Evolutionary conservation across 2,797 vertebrate species (phyloP), one percentile per base, ranked within the genome.

Genomic region (Remorina albescens): DNA sequence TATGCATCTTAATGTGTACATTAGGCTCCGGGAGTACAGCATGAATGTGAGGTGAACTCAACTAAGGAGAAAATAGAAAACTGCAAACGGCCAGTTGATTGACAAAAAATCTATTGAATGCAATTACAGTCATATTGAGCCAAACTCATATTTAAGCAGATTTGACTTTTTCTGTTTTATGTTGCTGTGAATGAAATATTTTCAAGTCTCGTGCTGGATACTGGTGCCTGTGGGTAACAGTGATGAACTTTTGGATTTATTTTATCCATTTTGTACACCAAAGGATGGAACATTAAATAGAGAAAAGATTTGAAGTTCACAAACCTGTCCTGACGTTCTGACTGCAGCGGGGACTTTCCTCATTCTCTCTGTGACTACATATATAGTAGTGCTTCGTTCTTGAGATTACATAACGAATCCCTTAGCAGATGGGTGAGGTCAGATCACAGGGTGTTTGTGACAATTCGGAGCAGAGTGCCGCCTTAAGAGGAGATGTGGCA

Each of bases 401-500:
- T 68, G 50, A 47, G 86, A 71, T 91, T 89, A 84, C 85, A 63
- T 88, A 89, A 92, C n/a, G 19, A 26, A 23, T 85, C 74, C 70
- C 80, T 86, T 56, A 88, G 88, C 88, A 87, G 88, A 83, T 72
- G 87, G 83, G 73, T 62, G 84, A 89, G 84, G 85, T 89, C 82
- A 82, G 85, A 82, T 87, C 89, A 81, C 86, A 83, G 74, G 63
- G 82, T 85, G 78, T 84, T 88, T 87, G 84, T 89, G 87, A 84
- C 87, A 70, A 83, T 78, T 77, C 62, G 39, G 65, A 80, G 87
- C 74, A 16, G 70, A 66, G 74, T 37, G 19, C 78, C 25, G 84
- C 68, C 70, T 83, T 73, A 71, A 81, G 75, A 78, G 34, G 74
- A 69, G 81, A 75, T 8, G 73, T 68, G 64, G 70, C 75, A 10